Evolutionary conservation across 2,888 invertebrate genomes (phyloP).

Genomic region (Candidula unifasciata): DNA sequence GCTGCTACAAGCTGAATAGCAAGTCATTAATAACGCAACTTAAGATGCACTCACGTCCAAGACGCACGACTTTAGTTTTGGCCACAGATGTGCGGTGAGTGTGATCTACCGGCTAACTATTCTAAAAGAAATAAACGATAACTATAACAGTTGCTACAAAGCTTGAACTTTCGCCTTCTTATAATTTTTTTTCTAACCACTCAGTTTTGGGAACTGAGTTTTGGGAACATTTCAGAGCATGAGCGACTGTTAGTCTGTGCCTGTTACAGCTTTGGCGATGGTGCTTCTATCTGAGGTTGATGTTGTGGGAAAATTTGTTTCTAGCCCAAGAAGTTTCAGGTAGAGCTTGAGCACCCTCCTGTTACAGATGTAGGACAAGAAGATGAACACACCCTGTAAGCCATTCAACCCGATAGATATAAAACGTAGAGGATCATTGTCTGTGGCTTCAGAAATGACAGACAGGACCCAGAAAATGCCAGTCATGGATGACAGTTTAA

Average conservation of each 20-base stretch:
- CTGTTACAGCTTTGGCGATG: background rate
- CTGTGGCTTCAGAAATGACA: conserved; percentile 7
- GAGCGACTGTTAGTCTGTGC: background rate
- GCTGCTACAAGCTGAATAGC: too few species aligned
- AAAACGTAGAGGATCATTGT: conserved; percentile 16
- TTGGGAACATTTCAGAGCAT: too few species aligned
- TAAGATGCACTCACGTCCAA: too few species aligned
- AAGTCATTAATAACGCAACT: too few species aligned
- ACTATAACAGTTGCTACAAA: too few species aligned
- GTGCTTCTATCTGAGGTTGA: background rate
- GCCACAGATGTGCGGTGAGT: too few species aligned
- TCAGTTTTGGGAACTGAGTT: too few species aligned
- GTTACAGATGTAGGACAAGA: conserved; percentile 24
- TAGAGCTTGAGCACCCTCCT: conserved; percentile 1
- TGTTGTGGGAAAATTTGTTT: background rate
- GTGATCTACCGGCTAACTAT: too few species aligned
- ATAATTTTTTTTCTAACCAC: too few species aligned
- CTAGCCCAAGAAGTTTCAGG: background rate
- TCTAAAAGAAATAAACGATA: too few species aligned
- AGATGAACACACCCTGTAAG: conserved; percentile 6
- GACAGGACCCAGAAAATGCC: conserved; percentile 32
- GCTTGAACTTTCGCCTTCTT: too few species aligned
- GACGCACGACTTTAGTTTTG: too few species aligned
- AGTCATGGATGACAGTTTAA: conserved; percentile 40
- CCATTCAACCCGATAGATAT: conserved; percentile 14